A percentile compares a stretch with the other conserved stretches of the same genome.
Conservation (phyloP, 2,113 vertebrate species). For the Fregetta grallaria region DNA sequence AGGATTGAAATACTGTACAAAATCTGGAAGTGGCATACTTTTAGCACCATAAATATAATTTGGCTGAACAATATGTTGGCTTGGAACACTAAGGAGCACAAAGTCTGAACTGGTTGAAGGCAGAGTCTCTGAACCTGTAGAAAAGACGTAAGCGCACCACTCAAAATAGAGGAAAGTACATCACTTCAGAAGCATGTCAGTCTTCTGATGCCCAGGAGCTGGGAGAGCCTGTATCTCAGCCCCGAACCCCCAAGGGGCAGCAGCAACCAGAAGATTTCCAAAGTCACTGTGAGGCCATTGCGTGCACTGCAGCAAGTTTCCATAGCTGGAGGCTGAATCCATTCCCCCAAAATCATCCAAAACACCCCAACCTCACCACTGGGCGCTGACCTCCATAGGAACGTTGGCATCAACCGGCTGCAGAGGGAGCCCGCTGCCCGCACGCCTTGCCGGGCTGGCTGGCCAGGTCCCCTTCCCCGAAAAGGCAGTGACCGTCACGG, state of each 20-base stretch:
- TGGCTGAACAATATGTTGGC: background rate
- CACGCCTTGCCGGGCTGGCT: background rate
- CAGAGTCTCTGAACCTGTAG: background rate
- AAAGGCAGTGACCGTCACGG: background rate
- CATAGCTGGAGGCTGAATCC: background rate
- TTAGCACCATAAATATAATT: background rate
- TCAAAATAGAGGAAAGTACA: fast-evolving
- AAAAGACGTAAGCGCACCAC: fast-evolving
- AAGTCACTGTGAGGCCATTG: background rate
- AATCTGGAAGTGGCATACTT: background rate
- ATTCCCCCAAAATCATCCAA: background rate
- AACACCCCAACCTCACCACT: too few relatives aligned
- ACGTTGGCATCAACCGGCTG: background rate
- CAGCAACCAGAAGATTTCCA: background rate
- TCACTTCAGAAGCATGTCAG: background rate
- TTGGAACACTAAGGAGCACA: background rate
- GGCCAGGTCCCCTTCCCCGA: background rate
- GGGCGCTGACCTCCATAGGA: background rate
- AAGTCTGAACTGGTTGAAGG: background rate
- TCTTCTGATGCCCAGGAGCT: background rate
- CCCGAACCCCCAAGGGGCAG: background rate
- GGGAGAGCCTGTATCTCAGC: background rate
- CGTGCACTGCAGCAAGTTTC: background rate
- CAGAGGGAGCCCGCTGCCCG: background rate
- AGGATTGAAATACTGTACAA: background rate